phyloP scores from a whole-genome alignment of 2,113 vertebrate species.

The Mirza zaza region DNA sequence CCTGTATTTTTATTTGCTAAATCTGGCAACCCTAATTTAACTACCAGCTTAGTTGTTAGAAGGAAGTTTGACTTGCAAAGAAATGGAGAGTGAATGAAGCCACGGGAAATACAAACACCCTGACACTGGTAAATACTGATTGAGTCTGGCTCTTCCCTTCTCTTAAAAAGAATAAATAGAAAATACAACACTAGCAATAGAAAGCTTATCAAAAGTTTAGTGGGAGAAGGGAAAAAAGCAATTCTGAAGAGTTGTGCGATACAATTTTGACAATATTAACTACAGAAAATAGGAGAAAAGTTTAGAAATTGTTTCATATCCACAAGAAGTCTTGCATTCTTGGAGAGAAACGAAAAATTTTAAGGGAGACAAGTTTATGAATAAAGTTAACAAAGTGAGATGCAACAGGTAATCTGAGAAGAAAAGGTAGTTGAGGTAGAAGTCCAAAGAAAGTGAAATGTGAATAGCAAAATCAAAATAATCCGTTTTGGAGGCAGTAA shows the following conservation, averaged over 20 bases:
- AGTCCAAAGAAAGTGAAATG: not conserved
- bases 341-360: not conserved
- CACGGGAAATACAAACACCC: not conserved
- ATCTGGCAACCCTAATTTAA: not conserved
- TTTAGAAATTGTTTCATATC: not conserved
- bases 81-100: slow-evolving; percentile 39
- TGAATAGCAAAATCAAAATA: not conserved
- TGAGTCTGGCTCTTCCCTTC: not conserved
- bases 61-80: slow-evolving; percentile 30
- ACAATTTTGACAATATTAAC: not conserved
- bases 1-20: slow-evolving; percentile 40
- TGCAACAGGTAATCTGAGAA: not conserved
- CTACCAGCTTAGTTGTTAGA: not conserved
- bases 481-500: not conserved
- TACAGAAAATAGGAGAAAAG: not conserved
- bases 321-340: not conserved
- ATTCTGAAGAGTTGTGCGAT: not conserved
- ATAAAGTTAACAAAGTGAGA: not conserved
- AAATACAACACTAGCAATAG: not conserved
- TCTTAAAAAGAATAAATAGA: not conserved
- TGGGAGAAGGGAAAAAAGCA: not conserved
- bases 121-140: not conserved
- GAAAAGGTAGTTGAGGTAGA: not conserved
- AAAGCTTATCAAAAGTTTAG: not conserved
- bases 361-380: not conserved